Base-by-base conservation (phyloP, 2,888 invertebrate species). In the Drosophila anceps region DNA sequence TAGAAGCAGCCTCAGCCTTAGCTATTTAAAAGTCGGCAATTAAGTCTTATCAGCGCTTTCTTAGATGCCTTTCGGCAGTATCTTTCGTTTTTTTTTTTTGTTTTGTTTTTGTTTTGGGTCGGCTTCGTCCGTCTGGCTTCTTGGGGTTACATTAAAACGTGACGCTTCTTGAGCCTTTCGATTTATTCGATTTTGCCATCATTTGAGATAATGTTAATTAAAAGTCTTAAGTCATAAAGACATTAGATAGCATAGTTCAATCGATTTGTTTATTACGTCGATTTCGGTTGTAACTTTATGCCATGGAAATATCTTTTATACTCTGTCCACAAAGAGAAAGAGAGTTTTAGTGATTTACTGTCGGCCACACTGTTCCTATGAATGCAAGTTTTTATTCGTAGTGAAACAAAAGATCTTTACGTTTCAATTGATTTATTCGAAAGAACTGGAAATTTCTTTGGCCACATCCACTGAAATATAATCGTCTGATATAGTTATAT, bases 131-230 rank as follows among this genome's bases (percentile, higher is more conserved):
- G 39, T 60, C 62, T 53, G n/a, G n/a, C 20, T 44, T 57, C 62
- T 80, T 83, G n/a, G 62, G 67, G 79, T 71, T 79, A 69, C 82
- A 73, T 72, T 63, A 66, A 82, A 78, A 79, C 64, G 78, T 82
- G 72, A 63, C 57, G 60, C 41, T 62, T 33, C 43, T 57, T 82
- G 67, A 82, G 73, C 84, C 82, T 73, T 72, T 63, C 59, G 57
- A 69, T 71, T 73, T 53, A 74, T 59, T n/a, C n/a, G n/a, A n/a
- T n/a, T n/a, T 63, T 66, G 68, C 55, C 46, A 43, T 59, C 41
- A 43, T 37, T 57, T 15, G 18, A 54, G 61, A 66, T 68, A 72
- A 60, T 61, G 60, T 48, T 33, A 51, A 57, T 13, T 41, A 67
- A 54, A 53, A 35, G 37, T 48, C 61, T 20, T 10, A 35, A 33